Percentiles rank a stretch among this genome's conserved stretches.
These are phyloP conservation scores for Cettia cetti DNA, from an alignment of 2,113 vertebrate species.

Conservation along the genomic window DNA sequence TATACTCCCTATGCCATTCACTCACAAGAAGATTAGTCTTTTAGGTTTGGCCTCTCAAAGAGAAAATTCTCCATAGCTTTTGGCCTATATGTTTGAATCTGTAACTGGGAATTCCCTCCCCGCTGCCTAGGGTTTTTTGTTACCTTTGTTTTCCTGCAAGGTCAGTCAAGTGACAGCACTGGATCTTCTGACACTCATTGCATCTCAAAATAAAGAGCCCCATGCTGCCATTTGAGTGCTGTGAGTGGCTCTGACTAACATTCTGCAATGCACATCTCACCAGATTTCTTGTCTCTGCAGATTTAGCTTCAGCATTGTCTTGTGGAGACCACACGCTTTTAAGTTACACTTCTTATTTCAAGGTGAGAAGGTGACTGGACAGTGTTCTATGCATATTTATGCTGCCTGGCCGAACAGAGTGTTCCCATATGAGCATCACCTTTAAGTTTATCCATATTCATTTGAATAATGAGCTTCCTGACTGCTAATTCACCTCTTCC, in stretches of 20 bases:
- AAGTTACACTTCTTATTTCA: neutral
- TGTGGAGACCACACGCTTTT: neutral
- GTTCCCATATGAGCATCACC: neutral
- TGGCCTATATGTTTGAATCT: neutral
- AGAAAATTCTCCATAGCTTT: neutral
- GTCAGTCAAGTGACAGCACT: neutral
- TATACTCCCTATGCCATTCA: neutral
- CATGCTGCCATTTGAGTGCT: neutral
- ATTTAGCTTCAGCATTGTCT: neutral
- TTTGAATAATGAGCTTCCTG: slow-evolving; percentile 23
- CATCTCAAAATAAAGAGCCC: neutral
- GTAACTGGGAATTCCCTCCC: neutral
- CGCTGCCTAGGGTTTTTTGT: neutral
- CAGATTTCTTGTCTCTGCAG: neutral
- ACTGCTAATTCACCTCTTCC: neutral
- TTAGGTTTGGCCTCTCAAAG: neutral
- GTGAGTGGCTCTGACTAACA: neutral
- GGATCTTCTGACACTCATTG: neutral
- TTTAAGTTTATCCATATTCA: neutral
- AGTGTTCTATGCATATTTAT: slow-evolving; percentile 1
- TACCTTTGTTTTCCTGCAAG: slow-evolving; percentile 1
- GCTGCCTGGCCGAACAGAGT: neutral
- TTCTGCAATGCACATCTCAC: neutral
- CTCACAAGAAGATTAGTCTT: neutral
- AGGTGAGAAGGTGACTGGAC: neutral